Evolutionary conservation across 2,797 vertebrate species (phyloP), one percentile per base, ranked within the genome.

Genomic region (Rhinatrema bivittatum): DNA sequence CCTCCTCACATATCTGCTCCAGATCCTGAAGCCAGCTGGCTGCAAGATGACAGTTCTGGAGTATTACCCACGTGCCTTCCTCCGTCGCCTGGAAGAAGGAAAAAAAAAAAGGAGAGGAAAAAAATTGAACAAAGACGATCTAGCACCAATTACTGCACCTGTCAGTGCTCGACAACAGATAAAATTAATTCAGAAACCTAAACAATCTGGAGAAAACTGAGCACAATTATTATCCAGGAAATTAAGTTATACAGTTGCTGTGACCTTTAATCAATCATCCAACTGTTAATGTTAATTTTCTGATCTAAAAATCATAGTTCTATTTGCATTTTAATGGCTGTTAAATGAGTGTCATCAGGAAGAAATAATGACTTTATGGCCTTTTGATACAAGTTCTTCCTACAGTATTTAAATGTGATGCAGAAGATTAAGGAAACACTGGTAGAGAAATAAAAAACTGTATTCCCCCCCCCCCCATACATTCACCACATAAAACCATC

Each of bases 321-420:
- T 74, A 85, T 85, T 86, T 86, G 81, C 80, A 86, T 86, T 85
- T 85, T 86, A 84, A 86, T 85, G 77, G 74, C 62, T 74, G 62
- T 65, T 84, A 82, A 84, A 85, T 84, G 78, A 82, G 76, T 80
- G 77, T 84, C 78, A 82, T 85, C 71, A 75, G 68, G 70, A 85
- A 84, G 80, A 81, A 84, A 85, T 81, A 84, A 75, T 82, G 69
- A 72, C 76, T 75, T 60, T 62, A 64, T 85, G 81, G 79, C 82
- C 80, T 86, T 84, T 82, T 71, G 70, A 64, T 70, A 68, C 53
- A 60, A 63, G 59, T 73, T 66, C 75, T 70, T 73, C 55, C 64
- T 78, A 68, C 60, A 42, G 50, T 43, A 50, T 50, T 50, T 57
- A 84, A 76, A 78, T 74, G 63, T 62, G 70, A 71, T 63, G 65